Evolutionary conservation across 1,140 invertebrate species (phyloP).

Genomic region (Charaxes varanes): DNA sequence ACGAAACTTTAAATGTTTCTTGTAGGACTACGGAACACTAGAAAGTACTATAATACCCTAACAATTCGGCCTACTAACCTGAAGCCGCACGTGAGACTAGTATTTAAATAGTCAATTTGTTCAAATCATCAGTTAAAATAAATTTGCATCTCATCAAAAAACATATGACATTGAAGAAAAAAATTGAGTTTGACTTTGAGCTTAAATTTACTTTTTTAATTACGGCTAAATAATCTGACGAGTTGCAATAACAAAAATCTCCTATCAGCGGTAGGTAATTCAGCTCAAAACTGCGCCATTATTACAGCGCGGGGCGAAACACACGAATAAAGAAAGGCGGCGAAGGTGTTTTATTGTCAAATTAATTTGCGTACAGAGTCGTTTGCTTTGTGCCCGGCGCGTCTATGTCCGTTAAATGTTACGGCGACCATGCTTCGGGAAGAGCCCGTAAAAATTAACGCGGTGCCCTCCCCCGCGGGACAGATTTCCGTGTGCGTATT

Average conservation of each 20-base stretch:
- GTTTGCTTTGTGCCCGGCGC: slow-evolving; percentile 27
- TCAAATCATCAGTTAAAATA: too few relatives aligned
- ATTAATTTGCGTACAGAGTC: slow-evolving; percentile 35
- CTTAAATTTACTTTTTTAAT: too few relatives aligned
- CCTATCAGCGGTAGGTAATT: background rate
- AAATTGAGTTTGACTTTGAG: too few relatives aligned
- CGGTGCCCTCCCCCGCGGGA: slow-evolving; percentile 19
- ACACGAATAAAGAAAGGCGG: slow-evolving; percentile 14
- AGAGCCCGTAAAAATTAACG: slow-evolving; percentile 30
- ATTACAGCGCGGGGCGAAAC: slow-evolving; percentile 7
- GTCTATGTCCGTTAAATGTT: slow-evolving; percentile 34
- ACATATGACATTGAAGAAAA: too few relatives aligned
- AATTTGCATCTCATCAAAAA: too few relatives aligned
- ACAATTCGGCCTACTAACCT: too few relatives aligned
- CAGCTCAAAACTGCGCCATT: slow-evolving; percentile 2
- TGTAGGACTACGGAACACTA: too few relatives aligned
- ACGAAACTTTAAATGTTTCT: too few relatives aligned
- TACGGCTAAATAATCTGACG: too few relatives aligned
- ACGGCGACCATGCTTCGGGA: slow-evolving; percentile 29
- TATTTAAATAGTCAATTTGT: too few relatives aligned
- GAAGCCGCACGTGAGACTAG: too few relatives aligned
- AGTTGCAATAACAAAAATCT: slow-evolving; percentile 4
- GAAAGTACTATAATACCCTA: too few relatives aligned
- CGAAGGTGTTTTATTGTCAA: slow-evolving; percentile 31
- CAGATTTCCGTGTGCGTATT: slow-evolving; percentile 17